Base-by-base conservation (phyloP, 2,797 vertebrate species). In the Sebastes flavidus region DNA sequence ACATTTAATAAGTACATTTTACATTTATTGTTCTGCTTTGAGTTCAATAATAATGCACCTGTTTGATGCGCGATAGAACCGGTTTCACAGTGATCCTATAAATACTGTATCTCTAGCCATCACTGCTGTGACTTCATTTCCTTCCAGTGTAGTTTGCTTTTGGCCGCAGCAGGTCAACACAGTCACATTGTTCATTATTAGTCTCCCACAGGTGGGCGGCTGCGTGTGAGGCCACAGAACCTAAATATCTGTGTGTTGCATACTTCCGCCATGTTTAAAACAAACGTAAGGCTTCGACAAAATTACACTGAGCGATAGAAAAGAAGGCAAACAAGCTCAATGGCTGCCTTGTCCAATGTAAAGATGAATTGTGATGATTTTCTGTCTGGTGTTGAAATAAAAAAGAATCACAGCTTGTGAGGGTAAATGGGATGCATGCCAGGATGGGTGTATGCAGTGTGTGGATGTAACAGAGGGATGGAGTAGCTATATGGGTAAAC, bases 401-500 rank as follows among this genome's bases (percentile, higher is more conserved):
- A 30, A 38, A 65, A 78, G 1, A 65, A 58, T 94, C 85, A 97
- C 72, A 96, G 90, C 86, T 96, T 95, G 82, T 95, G 93, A 25
- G 89, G 90, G 85, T 95, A 97, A 81, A 95, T 94, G 5, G 92
- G 84, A 3, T 91, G 90, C 9, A 92, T 83, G 13, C 95, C 92
- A 4, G 95, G 92, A 1, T 96, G 71, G 42, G 86, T 3, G 2
- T 94, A 97, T 46, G 93, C 78, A 2, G 88, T 42, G 0, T 94
- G 96, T 38, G 92, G n/a, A 14, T 93, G 96, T 93, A 97, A 96
- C 3, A 96, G 29, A 0, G 95, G 94, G 1, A 95, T 46, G 0
- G 95, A 69, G 80, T 94, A 96, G 0, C 94, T 91, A 84, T 96
- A 96, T 1, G 95, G 94, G 79, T 92, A 96, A 66, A 93, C 42